These are phyloP conservation scores for Pygoscelis antarcticus DNA, from an alignment of 2,113 vertebrate genomes.

Conservation along the genomic window DNA sequence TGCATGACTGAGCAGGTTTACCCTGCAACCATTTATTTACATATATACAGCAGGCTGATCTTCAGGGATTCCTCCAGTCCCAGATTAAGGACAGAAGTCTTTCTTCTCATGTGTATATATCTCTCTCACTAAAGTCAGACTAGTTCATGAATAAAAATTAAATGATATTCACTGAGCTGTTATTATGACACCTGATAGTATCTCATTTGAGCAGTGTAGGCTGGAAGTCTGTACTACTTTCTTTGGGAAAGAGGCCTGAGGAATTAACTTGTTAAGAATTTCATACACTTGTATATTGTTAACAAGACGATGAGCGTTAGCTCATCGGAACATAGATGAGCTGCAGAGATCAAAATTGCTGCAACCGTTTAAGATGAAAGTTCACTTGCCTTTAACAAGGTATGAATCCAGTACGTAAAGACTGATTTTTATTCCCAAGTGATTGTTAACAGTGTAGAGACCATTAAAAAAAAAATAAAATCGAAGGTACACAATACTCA, in stretches of 20 bases:
- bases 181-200: not conserved
- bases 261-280: not conserved
- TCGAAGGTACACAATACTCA: not conserved
- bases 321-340: not conserved
- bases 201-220: not conserved
- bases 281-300: rapidly evolving
- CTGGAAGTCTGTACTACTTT: not conserved
- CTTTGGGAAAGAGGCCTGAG: not conserved
- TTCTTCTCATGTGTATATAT: not conserved
- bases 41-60: not conserved
- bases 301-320: not conserved
- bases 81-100: not conserved
- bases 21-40: slow-evolving; percentile 39
- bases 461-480: not conserved
- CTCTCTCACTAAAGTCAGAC: not conserved
- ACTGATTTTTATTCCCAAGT: not conserved
- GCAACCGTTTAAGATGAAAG: not conserved
- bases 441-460: not conserved
- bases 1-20: slow-evolving; percentile 46
- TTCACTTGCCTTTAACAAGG: not conserved
- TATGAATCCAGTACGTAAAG: not conserved
- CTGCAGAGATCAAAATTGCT: not conserved
- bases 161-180: not conserved
- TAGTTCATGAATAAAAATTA: not conserved
- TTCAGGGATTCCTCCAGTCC: not conserved